These are phyloP conservation scores for Lasioglossum vierecki DNA, from an alignment of 2,888 invertebrate genomes.

Conservation along the genomic window DNA sequence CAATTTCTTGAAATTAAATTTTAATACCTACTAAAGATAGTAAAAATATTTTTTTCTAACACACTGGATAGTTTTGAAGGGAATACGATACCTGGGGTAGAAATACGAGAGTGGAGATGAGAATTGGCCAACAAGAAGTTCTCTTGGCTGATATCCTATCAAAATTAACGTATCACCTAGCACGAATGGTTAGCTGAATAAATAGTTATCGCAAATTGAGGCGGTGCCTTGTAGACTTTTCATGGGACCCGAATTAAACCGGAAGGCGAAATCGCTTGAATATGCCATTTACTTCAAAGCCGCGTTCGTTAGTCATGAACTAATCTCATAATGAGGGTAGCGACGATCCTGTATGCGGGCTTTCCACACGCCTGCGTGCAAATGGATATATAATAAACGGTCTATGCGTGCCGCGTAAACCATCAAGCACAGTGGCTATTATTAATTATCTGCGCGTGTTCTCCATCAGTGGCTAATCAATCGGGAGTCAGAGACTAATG, in stretches of 20 bases:
- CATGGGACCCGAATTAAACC: background rate
- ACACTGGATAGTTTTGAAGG: background rate
- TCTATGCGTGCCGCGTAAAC: slow-evolving; percentile 60
- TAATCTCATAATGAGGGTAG: slow-evolving; percentile 22
- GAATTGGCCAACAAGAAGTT: background rate
- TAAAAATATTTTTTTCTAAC: background rate
- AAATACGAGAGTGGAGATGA: background rate
- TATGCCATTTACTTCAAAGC: slow-evolving; percentile 15
- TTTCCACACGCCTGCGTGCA: slow-evolving; percentile 44
- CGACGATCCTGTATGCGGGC: slow-evolving; percentile 18
- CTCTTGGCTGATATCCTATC: background rate
- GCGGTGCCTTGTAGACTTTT: background rate
- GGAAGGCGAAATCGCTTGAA: background rate
- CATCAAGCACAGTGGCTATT: slow-evolving; percentile 55
- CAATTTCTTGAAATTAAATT: background rate
- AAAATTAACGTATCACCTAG: background rate
- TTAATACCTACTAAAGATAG: background rate
- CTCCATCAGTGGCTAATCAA: slow-evolving; percentile 72
- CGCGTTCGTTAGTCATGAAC: slow-evolving; percentile 3
- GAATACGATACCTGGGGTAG: background rate
- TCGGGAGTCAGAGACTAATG: slow-evolving; percentile 69
- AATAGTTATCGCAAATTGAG: background rate
- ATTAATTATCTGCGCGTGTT: slow-evolving; percentile 69
- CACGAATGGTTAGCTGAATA: background rate
- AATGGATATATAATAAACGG: slow-evolving; percentile 63